phyloP scores from a whole-genome alignment of 2,888 invertebrate genomes.

The Stenodera caucasica region DNA sequence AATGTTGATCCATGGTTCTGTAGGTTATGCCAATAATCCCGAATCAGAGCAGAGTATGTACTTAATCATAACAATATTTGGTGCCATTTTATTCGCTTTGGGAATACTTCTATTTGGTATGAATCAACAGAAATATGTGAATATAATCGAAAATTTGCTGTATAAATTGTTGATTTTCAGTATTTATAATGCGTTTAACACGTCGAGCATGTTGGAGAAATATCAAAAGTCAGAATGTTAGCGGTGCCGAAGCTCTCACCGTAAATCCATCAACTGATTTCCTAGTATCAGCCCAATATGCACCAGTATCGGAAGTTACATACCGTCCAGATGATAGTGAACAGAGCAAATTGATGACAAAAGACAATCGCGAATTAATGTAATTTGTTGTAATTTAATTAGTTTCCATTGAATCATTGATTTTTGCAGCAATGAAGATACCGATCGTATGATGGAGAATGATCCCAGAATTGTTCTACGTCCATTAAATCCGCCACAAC shows the following conservation, averaged over 20 bases:
- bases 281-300: constrained; percentile 74
- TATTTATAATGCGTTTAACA: constrained; percentile 49
- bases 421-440: constrained; percentile 63
- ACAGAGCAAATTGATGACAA: constrained; percentile 71
- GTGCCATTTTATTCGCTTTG: constrained; percentile 64
- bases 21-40: constrained; percentile 60
- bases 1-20: constrained; percentile 65
- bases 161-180: constrained; percentile 39
- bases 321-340: constrained; percentile 69
- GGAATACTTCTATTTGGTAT: constrained; percentile 65
- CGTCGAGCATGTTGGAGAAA: constrained; percentile 51
- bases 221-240: constrained; percentile 57
- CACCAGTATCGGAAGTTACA: constrained; percentile 70
- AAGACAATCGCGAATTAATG: constrained; percentile 56
- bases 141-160: background rate
- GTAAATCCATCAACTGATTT: constrained; percentile 77
- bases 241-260: constrained; percentile 62
- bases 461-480: constrained; percentile 68
- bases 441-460: constrained; percentile 74
- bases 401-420: constrained; percentile 5
- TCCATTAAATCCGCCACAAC: constrained; percentile 62
- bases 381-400: background rate
- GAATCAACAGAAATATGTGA: no score
- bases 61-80: constrained; percentile 62
- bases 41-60: constrained; percentile 47